Percentiles rank a stretch among this genome's conserved stretches.
These are phyloP conservation scores for Morbakka virulenta DNA, from an alignment of 30 jellyfish, hydroid and myxozoan genomes.

Conservation along the genomic window DNA sequence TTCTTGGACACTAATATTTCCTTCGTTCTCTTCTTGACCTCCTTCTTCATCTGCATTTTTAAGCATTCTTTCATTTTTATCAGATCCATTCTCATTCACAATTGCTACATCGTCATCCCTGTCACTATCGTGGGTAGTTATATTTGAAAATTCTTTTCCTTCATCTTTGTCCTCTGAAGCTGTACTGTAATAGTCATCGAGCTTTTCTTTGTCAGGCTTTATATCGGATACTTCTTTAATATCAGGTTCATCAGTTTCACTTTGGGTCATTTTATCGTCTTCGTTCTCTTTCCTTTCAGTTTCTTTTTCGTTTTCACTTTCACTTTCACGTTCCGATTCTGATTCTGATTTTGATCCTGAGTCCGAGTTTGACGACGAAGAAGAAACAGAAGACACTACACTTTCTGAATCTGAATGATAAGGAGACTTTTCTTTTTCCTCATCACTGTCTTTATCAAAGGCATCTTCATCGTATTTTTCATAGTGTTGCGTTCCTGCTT, in stretches of 20 bases:
- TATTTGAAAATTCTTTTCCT: not conserved
- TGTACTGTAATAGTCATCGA: too few species aligned
- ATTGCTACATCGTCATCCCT: not conserved
- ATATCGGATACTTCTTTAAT: too few species aligned
- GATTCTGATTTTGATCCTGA: constrained; percentile 9
- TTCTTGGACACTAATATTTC: not conserved
- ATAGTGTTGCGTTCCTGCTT: not conserved
- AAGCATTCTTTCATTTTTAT: too few species aligned
- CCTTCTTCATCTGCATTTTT: too few species aligned
- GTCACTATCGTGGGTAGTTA: not conserved
- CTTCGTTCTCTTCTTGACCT: not conserved
- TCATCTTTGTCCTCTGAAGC: not conserved
- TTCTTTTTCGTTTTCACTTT: not conserved
- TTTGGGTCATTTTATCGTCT: not conserved
- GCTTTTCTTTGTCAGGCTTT: too few species aligned
- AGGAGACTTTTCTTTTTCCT: not conserved
- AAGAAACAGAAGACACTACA: not conserved
- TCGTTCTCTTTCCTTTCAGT: not conserved
- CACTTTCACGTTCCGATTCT: constrained; percentile 1
- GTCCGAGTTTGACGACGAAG: not conserved
- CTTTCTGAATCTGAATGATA: not conserved
- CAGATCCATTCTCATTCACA: too few species aligned
- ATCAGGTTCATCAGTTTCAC: not conserved
- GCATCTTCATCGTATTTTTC: not conserved
- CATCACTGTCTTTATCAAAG: not conserved